A percentile compares a stretch with the other conserved stretches of the same genome.
phyloP scores from a whole-genome alignment of 2,888 invertebrate genomes.

The Nyleta sp. region DNA sequence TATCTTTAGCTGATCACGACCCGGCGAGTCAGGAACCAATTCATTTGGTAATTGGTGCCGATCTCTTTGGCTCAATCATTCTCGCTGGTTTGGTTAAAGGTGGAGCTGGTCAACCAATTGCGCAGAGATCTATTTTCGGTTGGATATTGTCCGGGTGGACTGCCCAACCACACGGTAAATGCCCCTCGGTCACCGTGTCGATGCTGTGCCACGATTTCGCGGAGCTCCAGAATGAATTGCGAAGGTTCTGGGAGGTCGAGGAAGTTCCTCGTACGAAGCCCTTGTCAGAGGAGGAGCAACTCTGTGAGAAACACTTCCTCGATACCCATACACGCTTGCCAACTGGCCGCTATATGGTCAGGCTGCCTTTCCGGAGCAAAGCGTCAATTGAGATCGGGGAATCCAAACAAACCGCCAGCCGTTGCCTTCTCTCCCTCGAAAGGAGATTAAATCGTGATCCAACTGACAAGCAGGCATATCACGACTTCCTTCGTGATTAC shows the following conservation, averaged over 20 bases:
- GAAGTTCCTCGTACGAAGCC: not conserved
- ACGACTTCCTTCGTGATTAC: conserved; percentile 42
- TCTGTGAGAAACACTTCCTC: not conserved
- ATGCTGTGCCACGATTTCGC: not conserved
- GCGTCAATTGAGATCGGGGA: not conserved
- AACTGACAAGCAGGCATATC: conserved; percentile 22
- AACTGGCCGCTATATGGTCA: conserved; percentile 11
- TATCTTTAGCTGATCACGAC: not conserved
- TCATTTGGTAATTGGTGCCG: not conserved
- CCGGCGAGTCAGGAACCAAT: not conserved
- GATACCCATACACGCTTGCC: not conserved
- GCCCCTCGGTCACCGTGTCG: not conserved
- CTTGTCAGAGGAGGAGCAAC: not conserved
- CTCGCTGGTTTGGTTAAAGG: conserved; percentile 4
- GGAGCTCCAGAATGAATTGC: not conserved
- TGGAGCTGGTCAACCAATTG: not conserved
- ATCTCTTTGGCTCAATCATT: conserved; percentile 1
- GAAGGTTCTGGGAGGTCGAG: conserved; percentile 9
- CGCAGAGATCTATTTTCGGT: conserved; percentile 11
- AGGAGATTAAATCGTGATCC: conserved; percentile 6
- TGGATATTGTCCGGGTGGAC: conserved; percentile 13
- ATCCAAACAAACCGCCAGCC: not conserved
- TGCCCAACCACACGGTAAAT: not conserved
- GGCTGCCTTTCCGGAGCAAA: not conserved
- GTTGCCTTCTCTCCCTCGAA: conserved; percentile 7